Conservation (phyloP, 2,113 vertebrate species). For the Pangasianodon hypophthalmus region DNA sequence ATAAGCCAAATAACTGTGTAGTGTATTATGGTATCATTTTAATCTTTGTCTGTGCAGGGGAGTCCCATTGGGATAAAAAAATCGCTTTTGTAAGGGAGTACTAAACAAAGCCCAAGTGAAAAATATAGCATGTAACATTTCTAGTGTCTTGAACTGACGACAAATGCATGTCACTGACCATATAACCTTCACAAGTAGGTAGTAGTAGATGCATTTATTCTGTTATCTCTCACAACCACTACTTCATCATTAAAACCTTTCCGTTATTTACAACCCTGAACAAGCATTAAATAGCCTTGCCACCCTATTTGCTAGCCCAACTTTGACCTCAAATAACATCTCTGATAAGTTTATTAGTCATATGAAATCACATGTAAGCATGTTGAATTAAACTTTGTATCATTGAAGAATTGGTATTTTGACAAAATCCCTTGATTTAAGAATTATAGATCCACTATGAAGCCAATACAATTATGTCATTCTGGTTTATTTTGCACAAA, state of each 20-base stretch:
- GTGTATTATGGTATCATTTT: neutral
- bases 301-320: neutral
- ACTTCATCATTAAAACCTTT: neutral
- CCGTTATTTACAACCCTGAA: neutral
- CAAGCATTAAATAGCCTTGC: no score
- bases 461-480: neutral
- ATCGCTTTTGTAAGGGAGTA: neutral
- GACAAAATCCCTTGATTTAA: neutral
- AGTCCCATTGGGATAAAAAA: neutral
- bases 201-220: neutral
- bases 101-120: neutral
- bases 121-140: neutral
- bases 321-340: neutral
- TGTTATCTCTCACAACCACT: neutral
- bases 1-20: neutral
- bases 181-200: neutral
- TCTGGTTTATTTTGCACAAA: neutral
- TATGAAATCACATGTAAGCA: neutral
- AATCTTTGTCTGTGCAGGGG: neutral
- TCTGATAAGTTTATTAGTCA: neutral
- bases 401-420: neutral
- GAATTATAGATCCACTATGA: neutral
- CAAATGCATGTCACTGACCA: neutral
- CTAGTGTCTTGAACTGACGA: neutral
- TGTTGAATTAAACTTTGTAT: neutral